Base-by-base conservation (phyloP, 2,113 vertebrate genomes). In the Nesogale talazaci region DNA sequence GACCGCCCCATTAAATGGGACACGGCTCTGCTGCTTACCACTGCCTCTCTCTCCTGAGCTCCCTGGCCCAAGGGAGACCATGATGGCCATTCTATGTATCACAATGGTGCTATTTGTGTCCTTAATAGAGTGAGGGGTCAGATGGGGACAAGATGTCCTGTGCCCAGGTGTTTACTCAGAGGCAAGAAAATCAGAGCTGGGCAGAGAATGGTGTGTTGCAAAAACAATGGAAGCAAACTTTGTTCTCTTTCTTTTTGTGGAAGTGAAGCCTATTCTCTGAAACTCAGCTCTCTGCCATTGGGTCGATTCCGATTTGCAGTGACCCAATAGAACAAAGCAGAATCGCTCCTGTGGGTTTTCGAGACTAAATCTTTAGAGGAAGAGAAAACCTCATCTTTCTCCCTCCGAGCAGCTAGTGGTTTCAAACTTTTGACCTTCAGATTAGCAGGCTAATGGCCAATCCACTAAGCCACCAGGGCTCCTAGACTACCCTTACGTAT, bases 101-200 rank as follows among this genome's bases (percentile, higher is more conserved):
- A 3, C 17, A 40, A 65, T 82, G 38, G 25, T 0, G 0, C 40
- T 57, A 1, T 83, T 85, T 36, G 69, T 0, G 70, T 79, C 15
- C 7, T n/a, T 46, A 80, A 20, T 9, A 76, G 38, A 61, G 38
- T 34, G n/a, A 34, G 57, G 56, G n/a, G 19, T 7, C 25, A 25
- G 46, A 8, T 52, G 46, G 46, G 46, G 74, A 61, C 29, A 65
- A 80, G 1, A 7, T 86, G 40, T 67, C 42, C 83, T 69, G 74
- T 56, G 78, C 36, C 40, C 11, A 31, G 38, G 59, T 88, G 16
- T 90, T 19, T 93, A 0, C 67, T 92, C 63, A 63, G 40, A 75
- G 31, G 57, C 56, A 40, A 36, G 70, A 57, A 94, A 70, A 63
- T 83, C 29, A 79, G 89, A 90, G n/a, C 75, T 67, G 61, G n/a